Evolutionary conservation across 2,113 vertebrate genomes (phyloP).

Genomic region (Etia nguti): DNA sequence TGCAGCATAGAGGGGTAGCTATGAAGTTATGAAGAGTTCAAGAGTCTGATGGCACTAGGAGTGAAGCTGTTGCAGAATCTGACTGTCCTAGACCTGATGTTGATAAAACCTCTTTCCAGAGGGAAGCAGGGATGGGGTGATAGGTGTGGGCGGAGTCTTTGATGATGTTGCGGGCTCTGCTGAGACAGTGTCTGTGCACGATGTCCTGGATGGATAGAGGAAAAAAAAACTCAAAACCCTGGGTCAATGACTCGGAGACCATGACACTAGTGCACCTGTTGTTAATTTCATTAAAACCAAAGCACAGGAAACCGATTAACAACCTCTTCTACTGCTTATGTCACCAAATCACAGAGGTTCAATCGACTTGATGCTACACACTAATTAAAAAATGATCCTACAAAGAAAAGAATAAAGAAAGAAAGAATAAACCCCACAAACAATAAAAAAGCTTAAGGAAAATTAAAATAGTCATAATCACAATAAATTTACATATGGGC

Average conservation of each 20-base stretch:
- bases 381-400: neutral
- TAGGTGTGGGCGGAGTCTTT: accelerated
- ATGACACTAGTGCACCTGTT: neutral
- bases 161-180: neutral
- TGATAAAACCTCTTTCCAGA: neutral
- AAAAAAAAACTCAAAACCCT: neutral
- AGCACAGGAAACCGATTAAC: neutral
- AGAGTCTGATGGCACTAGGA: accelerated
- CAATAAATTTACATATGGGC: neutral
- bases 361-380: neutral
- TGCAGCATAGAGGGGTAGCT: neutral
- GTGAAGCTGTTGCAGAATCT: neutral
- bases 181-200: neutral
- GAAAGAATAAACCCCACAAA: neutral
- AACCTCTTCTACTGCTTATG: neutral
- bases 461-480: neutral
- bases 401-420: neutral
- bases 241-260: accelerated
- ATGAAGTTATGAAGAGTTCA: neutral
- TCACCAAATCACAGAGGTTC: neutral
- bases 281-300: neutral
- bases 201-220: neutral
- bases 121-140: neutral
- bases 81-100: neutral
- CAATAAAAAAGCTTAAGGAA: neutral